A percentile compares a stretch with the other conserved stretches of the same genome.
Evolutionary conservation across 2,888 invertebrate genomes (phyloP).

Genomic region (Pharmacophagus antenor): DNA sequence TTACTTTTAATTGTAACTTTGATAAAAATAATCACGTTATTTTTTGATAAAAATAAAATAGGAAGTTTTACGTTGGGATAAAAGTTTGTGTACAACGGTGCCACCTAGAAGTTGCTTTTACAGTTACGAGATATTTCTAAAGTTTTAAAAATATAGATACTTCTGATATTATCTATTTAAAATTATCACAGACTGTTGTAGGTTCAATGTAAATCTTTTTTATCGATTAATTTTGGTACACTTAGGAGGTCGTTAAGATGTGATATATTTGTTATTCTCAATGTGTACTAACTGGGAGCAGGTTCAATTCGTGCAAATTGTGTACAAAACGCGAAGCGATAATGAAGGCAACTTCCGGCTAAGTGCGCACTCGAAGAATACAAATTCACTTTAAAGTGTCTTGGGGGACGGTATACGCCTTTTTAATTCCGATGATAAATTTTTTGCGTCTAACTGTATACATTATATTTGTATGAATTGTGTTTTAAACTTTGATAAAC

Average conservation of each 20-base stretch:
- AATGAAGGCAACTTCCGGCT: constrained; percentile 32
- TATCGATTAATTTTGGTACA: constrained; percentile 56
- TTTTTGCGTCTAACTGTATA: constrained; percentile 9
- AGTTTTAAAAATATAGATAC: too few relatives aligned
- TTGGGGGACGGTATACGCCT: constrained; percentile 13
- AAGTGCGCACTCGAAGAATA: constrained; percentile 30
- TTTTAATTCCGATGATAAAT: constrained; percentile 23
- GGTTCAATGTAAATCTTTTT: constrained; percentile 63
- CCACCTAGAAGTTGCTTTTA: too few relatives aligned
- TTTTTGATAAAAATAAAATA: too few relatives aligned
- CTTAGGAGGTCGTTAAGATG: constrained; percentile 54
- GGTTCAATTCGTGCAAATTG: constrained; percentile 41
- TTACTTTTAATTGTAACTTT: too few relatives aligned
- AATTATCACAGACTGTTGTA: constrained; percentile 43
- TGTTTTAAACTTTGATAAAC: not conserved
- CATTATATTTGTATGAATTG: constrained; percentile 6
- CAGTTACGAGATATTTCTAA: too few relatives aligned
- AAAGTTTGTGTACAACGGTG: too few relatives aligned
- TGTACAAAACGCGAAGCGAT: constrained; percentile 37
- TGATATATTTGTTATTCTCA: constrained; percentile 52
- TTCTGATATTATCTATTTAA: too few relatives aligned
- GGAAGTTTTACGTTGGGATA: too few relatives aligned
- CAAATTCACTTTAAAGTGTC: constrained; percentile 27
- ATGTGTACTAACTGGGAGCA: constrained; percentile 53
- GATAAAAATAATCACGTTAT: too few relatives aligned